Evolutionary conservation across 2,888 invertebrate genomes (phyloP), one percentile per base, ranked within the genome.

Genomic region (Ophion obscuratus): DNA sequence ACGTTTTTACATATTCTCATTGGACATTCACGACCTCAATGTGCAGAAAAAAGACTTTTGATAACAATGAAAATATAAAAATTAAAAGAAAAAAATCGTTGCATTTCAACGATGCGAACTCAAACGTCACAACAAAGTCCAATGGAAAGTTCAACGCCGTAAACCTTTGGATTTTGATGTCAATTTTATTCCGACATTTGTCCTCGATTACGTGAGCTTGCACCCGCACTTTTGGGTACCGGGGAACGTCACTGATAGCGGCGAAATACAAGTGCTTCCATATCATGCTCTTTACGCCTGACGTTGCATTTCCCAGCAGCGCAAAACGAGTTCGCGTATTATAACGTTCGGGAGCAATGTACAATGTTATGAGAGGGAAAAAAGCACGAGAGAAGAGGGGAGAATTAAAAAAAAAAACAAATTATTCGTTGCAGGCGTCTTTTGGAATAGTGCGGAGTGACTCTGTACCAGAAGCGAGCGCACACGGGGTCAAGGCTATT

Each of bases 401-500:
- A 5, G 53, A 17, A 11, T 6, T 9, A 75, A 36, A 17, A 53
- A 64, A 44, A 64, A 64, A 68, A 17, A 64, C 68, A 76, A n/a
- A 44, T 27, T 62, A 17, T 71, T 53, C 53, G 62, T 53, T 64
- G 70, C 59, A 75, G 70, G 68, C 67, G 67, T 81, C 75, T 75
- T 81, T 64, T 67, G 59, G 67, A 61, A 70, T 20, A 40, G 64
- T 40, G 73, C 17, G 67, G 68, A 81, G 81, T 86, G 83, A 86
- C 81, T 78, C 70, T 71, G 83, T 81, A 78, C 86, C 83, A 81
- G 86, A 44, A 84, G 86, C 78, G 57, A 68, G 53, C 53, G 66
- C 66, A 59, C 81, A 86, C 81, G 87, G 88, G 91, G 88, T 88
- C 90, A 87, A 84, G 86, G 87, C 88, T 90, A 90, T 92, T 91